Evolutionary conservation across 2,113 vertebrate species (phyloP), one percentile per base, ranked within the genome.

Genomic region (Desmodus rotundus): DNA sequence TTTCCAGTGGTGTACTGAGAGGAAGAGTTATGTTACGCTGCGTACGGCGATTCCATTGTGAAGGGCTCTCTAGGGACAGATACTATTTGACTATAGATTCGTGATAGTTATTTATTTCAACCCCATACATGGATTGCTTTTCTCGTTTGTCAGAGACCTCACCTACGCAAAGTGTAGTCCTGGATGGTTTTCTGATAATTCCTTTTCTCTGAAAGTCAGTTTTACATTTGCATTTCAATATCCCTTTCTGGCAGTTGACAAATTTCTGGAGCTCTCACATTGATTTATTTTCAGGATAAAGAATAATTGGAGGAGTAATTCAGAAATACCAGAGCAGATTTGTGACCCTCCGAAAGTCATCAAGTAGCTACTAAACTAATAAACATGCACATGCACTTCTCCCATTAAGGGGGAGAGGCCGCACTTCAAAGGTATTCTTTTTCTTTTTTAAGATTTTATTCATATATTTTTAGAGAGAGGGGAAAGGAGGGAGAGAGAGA

Each of bases 231-330:
- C 7, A 19, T 77, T 84, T 74, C 31, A n/a, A 0, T 73, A 83
- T 76, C 9, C 13, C 24, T 28, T 56, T 76, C 52, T 63, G 45
- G 3, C 36, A 93, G 6, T 33, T 90, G 41, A 73, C 4, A 83
- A 28, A 47, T 94, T 91, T 94, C 73, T 83, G 45, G 11, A 54
- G 24, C 36, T 50, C 43, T 54, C 26, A 36, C 33, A 20, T 72
- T 61, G 74, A 89, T 91, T 94, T 80, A 9, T 33, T 73, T 97
- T 77, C 20, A 43, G 26, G 16, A 52, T 68, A 80, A 82, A 81
- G 26, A n/a, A 41, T 86, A 97, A 50, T 98, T 95, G 96, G 65
- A 86, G 58, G 78, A 87, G 92, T 92, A 74, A 72, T 94, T 97
- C 56, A 94, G 83, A 96, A 97, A 74, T 4, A 45, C 11, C 24